Evolutionary conservation across 1,140 invertebrate genomes (phyloP).

Genomic region (Diachasma alloeum): DNA sequence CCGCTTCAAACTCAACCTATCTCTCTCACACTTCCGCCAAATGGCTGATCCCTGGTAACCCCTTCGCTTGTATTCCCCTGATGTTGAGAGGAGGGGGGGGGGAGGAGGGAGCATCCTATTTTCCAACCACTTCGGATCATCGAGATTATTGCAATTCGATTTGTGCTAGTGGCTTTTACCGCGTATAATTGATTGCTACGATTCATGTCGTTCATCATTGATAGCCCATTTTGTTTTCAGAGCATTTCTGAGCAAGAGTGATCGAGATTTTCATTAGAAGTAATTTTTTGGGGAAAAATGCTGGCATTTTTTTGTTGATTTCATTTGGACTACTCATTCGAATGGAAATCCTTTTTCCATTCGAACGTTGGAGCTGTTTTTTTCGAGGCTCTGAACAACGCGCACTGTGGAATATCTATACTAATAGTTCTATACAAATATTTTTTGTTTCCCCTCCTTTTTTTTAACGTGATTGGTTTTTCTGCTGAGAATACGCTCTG

Average conservation of each 20-base stretch:
- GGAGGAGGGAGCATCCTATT: neutral
- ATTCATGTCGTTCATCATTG: neutral
- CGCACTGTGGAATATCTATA: neutral
- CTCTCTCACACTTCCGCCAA: neutral
- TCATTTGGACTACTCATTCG: neutral
- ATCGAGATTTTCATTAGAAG: neutral
- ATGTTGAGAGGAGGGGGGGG: neutral
- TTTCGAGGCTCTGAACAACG: neutral
- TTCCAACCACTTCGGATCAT: neutral
- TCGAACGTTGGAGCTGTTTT: neutral
- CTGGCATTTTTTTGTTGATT: neutral
- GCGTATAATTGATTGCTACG: constrained; percentile 7
- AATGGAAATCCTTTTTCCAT: neutral
- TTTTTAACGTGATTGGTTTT: neutral
- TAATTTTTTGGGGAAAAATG: neutral
- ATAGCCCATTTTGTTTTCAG: too few species aligned
- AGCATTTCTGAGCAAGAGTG: too few species aligned
- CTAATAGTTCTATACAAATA: neutral
- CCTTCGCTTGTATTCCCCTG: neutral
- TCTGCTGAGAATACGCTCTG: neutral
- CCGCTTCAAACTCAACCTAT: neutral
- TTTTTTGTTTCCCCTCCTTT: neutral
- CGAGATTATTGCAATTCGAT: constrained; percentile 4
- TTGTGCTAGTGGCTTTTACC: neutral
- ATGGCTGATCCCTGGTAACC: neutral